Evolutionary conservation across 2,888 invertebrate species (phyloP).

Genomic region (Oscheius sp.): DNA sequence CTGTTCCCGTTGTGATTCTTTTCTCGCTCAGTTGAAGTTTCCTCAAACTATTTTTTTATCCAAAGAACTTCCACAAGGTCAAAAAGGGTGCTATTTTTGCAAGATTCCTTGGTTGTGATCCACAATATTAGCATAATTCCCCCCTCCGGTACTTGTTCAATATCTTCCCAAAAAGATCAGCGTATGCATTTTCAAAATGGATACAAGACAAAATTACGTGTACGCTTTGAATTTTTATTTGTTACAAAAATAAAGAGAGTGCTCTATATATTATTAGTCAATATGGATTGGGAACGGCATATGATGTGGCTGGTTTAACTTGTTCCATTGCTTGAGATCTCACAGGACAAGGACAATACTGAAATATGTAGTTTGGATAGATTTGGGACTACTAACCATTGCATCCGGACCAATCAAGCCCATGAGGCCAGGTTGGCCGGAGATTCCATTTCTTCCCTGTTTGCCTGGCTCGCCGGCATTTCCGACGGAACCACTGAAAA

Average conservation of each 20-base stretch:
- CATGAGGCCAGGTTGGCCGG: constrained; percentile 28
- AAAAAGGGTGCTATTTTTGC: constrained; percentile 5
- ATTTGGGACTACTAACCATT: constrained; percentile 4
- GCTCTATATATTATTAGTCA: not conserved
- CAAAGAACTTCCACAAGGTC: not conserved
- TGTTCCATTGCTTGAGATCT: constrained; percentile 25
- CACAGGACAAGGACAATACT: constrained; percentile 49
- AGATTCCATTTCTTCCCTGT: not conserved
- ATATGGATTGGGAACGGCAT: not conserved
- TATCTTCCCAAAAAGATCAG: not conserved
- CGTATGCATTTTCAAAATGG: constrained; percentile 5
- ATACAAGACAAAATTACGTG: constrained; percentile 13
- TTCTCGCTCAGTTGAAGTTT: constrained; percentile 46
- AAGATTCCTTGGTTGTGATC: constrained; percentile 18
- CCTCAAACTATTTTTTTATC: too few relatives aligned
- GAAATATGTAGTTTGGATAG: constrained; percentile 18
- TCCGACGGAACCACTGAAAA: not conserved
- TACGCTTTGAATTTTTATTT: not conserved
- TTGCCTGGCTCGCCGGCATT: not conserved
- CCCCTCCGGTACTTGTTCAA: not conserved
- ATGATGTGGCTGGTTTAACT: not conserved
- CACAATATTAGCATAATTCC: not conserved
- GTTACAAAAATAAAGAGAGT: constrained; percentile 14
- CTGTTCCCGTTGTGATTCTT: constrained; percentile 63
- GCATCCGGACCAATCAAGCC: constrained; percentile 35